Base-by-base conservation (phyloP, 1,140 invertebrate species). In the Listronotus oregonensis region DNA sequence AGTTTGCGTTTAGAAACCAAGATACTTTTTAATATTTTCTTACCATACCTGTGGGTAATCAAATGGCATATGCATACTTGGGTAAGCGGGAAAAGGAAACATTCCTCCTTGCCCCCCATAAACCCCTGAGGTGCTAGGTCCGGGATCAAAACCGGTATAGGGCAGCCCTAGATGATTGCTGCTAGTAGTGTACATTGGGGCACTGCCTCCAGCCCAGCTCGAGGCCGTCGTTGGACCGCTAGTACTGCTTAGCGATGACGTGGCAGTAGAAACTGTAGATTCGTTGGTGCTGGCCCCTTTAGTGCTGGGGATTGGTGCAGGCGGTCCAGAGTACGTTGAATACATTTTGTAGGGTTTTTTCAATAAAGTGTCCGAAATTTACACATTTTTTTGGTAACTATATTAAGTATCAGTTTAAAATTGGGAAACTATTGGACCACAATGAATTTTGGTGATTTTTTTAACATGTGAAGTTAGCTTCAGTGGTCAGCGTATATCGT, bases 31-130 rank as follows among this genome's bases (percentile, higher is more conserved):
- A n/a, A 12, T 55, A 39, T 55, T 14, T 52, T 15, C 1, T 31
- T 32, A 39, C 43, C 46, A 65, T 74, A 75, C 74, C 72, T 75
- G 72, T 27, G 57, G 72, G 65, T 77, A 77, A 58, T 77, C 75
- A 52, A 77, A 75, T 1, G 73, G 61, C 47, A 75, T 62, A 18
- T 70, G 67, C 62, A 73, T 66, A 32, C 70, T 40, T 10, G 74
- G 67, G 59, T 75, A 75, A 10, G 71, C 56, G 12, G 71, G 57
- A 67, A 75, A 76, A 44, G 71, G 73, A 60, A 75, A 75, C 47
- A 73, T 64, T 5, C 63, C 54, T 9, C 66, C 54, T 39, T 73
- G 71, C 6, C 69, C 52, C 12, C 57, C 54, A 52, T 74, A 73
- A 21, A 75, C 58, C 17, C 59, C 68, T 14, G 73, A 75, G 3